phyloP scores from a whole-genome alignment of 2,888 invertebrate species.

The Anticlea derivata region DNA sequence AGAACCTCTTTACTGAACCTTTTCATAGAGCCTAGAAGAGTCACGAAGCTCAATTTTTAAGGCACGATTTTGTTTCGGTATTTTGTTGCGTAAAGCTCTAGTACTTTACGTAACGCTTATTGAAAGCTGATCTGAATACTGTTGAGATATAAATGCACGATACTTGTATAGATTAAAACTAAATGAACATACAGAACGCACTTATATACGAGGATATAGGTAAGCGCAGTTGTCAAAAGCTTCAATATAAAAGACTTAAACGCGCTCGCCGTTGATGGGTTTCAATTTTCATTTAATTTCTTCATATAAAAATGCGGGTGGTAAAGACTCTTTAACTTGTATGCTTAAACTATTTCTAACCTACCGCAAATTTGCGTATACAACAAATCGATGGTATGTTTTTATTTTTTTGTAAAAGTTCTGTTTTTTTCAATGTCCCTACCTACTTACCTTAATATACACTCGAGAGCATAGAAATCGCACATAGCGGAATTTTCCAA shows the following conservation, averaged over 20 bases:
- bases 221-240: too few species aligned
- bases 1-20: constrained; percentile 1
- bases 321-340: too few species aligned
- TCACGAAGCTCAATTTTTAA: constrained; percentile 18
- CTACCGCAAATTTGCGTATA: too few species aligned
- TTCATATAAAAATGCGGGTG: background rate
- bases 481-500: too few species aligned
- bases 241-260: constrained; percentile 27
- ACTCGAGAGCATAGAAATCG: too few species aligned
- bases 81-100: constrained; percentile 29
- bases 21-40: background rate
- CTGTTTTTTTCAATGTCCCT: too few species aligned
- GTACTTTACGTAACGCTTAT: constrained; percentile 26
- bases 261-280: constrained; percentile 13
- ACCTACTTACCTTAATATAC: too few species aligned
- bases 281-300: background rate
- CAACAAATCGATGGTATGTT: too few species aligned
- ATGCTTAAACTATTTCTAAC: too few species aligned
- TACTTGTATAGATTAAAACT: background rate
- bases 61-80: constrained; percentile 24
- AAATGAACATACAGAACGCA: too few species aligned
- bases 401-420: too few species aligned
- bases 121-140: constrained; percentile 28
- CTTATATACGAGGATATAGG: too few species aligned
- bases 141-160: constrained; percentile 6